Percentiles rank a stretch among this genome's conserved stretches.
phyloP scores from a whole-genome alignment of 2,797 vertebrate genomes.

The Halcyon badia region DNA sequence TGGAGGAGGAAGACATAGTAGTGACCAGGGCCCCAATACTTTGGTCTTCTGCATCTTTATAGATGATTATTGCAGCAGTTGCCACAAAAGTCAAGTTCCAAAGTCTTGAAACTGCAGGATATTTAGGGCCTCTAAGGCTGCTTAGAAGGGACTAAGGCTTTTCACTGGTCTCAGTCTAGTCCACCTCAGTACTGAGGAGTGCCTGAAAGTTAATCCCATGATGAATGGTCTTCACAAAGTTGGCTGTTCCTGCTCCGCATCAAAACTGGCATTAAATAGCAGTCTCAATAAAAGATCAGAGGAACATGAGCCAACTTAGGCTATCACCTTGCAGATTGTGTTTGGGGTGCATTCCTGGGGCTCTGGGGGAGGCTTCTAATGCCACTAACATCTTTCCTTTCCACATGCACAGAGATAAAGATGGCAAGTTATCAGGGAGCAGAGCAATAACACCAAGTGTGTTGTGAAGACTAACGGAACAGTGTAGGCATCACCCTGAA shows the following conservation, averaged over 20 bases:
- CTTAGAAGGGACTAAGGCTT: neutral
- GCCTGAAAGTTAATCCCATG: conserved; percentile 53
- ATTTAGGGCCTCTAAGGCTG: neutral
- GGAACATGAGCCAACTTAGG: neutral
- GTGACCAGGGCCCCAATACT: neutral
- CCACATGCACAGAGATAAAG: conserved; percentile 66
- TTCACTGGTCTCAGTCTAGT: neutral
- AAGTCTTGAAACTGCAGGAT: neutral
- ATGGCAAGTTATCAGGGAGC: conserved; percentile 54
- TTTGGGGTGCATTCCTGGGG: conserved; percentile 62
- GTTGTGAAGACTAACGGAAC: conserved; percentile 51
- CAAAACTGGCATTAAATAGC: conserved; percentile 63
- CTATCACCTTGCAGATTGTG: conserved; percentile 37
- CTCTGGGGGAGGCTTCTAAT: conserved; percentile 32
- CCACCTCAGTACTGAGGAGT: neutral
- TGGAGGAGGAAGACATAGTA: neutral
- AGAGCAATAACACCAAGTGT: conserved; percentile 55
- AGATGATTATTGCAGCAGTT: neutral
- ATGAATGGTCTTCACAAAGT: conserved; percentile 52
- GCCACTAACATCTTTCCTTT: conserved; percentile 53
- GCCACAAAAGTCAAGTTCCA: neutral
- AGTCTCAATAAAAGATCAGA: conserved; percentile 72
- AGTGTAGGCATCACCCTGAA: neutral
- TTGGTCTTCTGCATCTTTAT: neutral
- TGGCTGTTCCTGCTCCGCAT: conserved; percentile 51